These are phyloP conservation scores for Odontomachus brunneus DNA, from an alignment of 1,140 invertebrate species.

Conservation along the genomic window DNA sequence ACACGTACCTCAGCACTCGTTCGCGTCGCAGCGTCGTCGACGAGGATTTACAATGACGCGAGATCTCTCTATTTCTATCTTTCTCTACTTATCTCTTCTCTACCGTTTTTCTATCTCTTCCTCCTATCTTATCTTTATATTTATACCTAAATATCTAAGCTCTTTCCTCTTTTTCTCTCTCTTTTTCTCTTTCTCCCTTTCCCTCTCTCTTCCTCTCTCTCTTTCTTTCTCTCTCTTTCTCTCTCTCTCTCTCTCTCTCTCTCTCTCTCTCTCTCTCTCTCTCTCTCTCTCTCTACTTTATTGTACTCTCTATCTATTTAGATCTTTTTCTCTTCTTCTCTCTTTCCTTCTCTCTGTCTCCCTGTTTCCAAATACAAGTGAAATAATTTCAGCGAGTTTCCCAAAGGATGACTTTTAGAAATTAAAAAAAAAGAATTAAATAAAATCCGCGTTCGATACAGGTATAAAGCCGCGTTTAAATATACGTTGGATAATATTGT, in stretches of 20 bases:
- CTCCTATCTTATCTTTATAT: neutral
- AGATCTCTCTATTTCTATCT: slow-evolving; percentile 64
- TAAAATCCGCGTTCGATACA: neutral
- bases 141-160: slow-evolving; percentile 23
- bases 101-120: slow-evolving; percentile 5
- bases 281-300: slow-evolving; percentile 19
- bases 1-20: slow-evolving; percentile 66
- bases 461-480: neutral
- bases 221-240: slow-evolving; percentile 3
- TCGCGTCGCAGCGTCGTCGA: slow-evolving; percentile 36
- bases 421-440: too few species aligned
- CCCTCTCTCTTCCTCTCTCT: neutral
- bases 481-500: neutral
- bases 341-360: slow-evolving; percentile 13
- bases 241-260: neutral
- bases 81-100: slow-evolving; percentile 14
- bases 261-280: neutral
- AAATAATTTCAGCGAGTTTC: neutral
- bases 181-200: slow-evolving; percentile 17
- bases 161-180: neutral
- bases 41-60: slow-evolving; percentile 64
- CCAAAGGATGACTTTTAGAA: too few species aligned
- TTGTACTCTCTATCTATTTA: neutral
- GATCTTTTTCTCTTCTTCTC: slow-evolving; percentile 1
- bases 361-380: slow-evolving; percentile 28